Conservation (phyloP, 2,797 vertebrate species). For the Prunella strophiata region DNA sequence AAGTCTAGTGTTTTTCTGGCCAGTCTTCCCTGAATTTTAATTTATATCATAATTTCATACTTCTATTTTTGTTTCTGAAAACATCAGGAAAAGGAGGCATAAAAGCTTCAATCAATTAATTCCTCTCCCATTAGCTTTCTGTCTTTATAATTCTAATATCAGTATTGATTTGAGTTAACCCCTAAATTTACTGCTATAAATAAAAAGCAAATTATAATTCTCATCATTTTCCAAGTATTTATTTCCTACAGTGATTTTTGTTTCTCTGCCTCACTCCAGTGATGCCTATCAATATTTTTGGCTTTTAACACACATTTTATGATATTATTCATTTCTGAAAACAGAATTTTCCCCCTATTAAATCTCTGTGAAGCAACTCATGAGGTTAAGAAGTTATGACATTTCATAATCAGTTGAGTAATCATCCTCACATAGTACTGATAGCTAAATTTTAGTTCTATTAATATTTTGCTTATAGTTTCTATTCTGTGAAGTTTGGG, state of each 20-base stretch:
- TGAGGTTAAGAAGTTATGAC: background rate
- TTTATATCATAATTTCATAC: background rate
- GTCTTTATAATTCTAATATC: background rate
- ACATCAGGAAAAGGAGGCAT: background rate
- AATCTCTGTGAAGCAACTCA: background rate
- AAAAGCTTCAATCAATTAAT: background rate
- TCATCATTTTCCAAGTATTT: background rate
- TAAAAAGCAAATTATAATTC: background rate
- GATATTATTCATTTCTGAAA: background rate
- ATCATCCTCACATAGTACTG: background rate
- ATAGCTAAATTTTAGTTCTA: background rate
- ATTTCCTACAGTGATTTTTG: background rate
- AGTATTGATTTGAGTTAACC: background rate
- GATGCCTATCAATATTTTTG: background rate
- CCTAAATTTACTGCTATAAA: background rate
- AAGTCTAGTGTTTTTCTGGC: constrained; percentile 40
- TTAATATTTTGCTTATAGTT: background rate
- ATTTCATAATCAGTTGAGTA: constrained; percentile 36
- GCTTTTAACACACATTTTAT: background rate
- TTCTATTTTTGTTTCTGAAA: constrained; percentile 41
- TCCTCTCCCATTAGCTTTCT: background rate
- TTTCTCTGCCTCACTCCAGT: background rate
- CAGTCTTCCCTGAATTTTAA: constrained; percentile 6
- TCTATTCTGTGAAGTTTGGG: background rate
- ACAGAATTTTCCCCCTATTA: background rate